Conservation (phyloP, 2,113 vertebrate genomes). For the Carettochelys insculpta region DNA sequence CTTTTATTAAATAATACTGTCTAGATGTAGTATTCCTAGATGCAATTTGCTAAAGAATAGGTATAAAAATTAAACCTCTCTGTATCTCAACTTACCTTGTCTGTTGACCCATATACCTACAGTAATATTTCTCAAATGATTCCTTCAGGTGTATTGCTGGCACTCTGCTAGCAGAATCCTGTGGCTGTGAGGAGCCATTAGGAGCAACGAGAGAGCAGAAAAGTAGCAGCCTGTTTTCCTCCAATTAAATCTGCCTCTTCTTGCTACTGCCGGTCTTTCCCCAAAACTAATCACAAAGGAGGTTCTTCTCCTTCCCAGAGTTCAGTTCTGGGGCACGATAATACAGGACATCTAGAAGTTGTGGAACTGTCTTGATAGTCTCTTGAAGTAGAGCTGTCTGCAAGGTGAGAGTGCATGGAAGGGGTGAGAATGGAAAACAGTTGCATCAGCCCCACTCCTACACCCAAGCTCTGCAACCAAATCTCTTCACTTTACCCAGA, state of each 20-base stretch:
- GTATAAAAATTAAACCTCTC: background rate
- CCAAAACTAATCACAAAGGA: background rate
- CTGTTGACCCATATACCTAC: background rate
- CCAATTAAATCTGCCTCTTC: accelerated
- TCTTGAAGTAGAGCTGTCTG: background rate
- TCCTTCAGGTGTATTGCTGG: no score
- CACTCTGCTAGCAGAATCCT: background rate
- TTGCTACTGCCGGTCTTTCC: background rate
- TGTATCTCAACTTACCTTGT: background rate
- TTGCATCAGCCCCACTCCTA: background rate
- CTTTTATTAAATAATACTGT: background rate
- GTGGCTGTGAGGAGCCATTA: no score
- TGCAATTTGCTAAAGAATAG: background rate
- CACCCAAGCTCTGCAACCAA: background rate
- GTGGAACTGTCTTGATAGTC: background rate
- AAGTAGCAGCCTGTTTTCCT: background rate
- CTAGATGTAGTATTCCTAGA: background rate
- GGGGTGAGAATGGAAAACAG: background rate
- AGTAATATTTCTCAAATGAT: background rate
- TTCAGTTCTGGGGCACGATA: background rate
- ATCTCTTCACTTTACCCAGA: background rate
- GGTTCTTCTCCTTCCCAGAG: background rate
- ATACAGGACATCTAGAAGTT: background rate
- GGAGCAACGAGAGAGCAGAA: background rate
- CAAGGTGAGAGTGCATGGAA: background rate